Conservation (phyloP, 2,113 vertebrate species). For the Hemibagrus wyckioides region DNA sequence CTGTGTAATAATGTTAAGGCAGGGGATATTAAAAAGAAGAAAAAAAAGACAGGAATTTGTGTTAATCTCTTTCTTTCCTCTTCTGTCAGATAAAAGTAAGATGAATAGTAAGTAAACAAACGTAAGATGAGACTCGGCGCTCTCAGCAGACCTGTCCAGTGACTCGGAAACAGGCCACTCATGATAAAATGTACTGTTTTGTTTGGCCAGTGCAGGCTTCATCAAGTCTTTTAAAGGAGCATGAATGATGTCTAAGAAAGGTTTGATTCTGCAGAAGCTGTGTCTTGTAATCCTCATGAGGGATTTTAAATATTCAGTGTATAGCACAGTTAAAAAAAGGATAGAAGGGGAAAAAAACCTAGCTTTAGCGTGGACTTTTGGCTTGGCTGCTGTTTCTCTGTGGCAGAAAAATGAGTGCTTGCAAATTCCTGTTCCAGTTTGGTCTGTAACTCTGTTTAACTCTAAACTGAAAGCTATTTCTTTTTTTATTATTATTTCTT, state of each 20-base stretch:
- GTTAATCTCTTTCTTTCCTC: neutral
- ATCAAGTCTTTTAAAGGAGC: neutral
- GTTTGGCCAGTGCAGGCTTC: neutral
- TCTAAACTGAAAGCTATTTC: neutral
- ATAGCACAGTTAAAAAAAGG: neutral
- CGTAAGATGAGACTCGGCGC: neutral
- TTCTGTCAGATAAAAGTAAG: neutral
- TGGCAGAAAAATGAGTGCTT: constrained; percentile 31
- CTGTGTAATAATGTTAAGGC: neutral
- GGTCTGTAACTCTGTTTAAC: neutral
- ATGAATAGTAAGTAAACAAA: neutral
- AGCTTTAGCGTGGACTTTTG: neutral
- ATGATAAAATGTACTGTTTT: neutral
- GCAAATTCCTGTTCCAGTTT: constrained; percentile 18
- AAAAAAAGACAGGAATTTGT: neutral
- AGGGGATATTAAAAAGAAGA: neutral
- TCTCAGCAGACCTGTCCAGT: neutral
- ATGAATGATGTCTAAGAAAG: neutral
- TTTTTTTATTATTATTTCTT: neutral
- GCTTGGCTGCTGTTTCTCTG: constrained; percentile 18
- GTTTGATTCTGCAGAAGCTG: neutral
- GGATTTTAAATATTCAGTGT: constrained; percentile 17
- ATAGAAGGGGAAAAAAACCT: neutral
- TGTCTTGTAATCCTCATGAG: neutral
- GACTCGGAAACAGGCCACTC: neutral